phyloP scores from a whole-genome alignment of 2,113 vertebrate species.

The Ciconia stormi region DNA sequence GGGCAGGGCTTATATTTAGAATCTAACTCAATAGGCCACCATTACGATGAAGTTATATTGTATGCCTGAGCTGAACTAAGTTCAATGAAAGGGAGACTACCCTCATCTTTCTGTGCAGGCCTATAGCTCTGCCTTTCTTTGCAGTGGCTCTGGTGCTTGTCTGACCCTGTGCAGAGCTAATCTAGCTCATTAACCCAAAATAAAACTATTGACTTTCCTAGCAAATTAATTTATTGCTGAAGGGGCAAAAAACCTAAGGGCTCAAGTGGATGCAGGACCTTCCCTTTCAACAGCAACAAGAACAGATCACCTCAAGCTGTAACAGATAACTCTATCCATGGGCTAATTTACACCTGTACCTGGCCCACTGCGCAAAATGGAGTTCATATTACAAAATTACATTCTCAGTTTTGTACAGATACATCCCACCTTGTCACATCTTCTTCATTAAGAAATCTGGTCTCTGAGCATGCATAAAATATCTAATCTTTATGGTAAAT shows the following conservation, averaged over 20 bases:
- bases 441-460: neutral
- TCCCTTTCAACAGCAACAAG: neutral
- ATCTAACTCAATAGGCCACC: neutral
- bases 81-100: neutral
- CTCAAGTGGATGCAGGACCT: neutral
- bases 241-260: neutral
- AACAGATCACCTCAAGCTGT: neutral
- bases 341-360: neutral
- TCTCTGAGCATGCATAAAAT: neutral
- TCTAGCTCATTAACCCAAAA: neutral
- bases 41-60: accelerated
- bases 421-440: neutral
- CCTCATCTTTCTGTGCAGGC: neutral
- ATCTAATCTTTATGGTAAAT: conserved; percentile 2
- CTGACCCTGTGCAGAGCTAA: neutral
- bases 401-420: neutral
- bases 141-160: neutral
- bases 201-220: neutral
- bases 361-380: neutral
- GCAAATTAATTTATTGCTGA: neutral
- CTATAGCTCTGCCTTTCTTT: neutral
- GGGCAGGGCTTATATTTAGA: neutral
- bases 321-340: neutral
- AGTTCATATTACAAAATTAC: neutral
- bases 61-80: neutral